Percentiles rank a stretch among this genome's conserved stretches.
phyloP scores from a whole-genome alignment of 37 sponge, comb jelly and placozoan genomes.

The Aphrocallistes beatrix region DNA sequence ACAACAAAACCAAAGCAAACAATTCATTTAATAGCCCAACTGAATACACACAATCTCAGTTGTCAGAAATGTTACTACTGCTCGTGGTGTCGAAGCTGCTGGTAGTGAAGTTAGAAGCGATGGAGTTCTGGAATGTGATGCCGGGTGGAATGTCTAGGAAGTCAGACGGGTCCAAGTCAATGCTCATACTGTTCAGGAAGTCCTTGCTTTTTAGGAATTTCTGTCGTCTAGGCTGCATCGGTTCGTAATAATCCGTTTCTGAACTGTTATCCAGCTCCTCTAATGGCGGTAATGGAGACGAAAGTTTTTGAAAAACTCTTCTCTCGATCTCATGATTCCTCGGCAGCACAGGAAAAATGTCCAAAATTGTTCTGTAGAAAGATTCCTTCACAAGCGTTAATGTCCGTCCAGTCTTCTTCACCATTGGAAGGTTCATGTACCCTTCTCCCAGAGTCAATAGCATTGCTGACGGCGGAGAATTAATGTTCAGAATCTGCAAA shows the following conservation, averaged over 20 bases:
- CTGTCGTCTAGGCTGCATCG: neutral
- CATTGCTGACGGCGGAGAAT: neutral
- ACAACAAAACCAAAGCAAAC: no score
- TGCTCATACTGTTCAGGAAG: neutral
- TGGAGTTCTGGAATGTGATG: neutral
- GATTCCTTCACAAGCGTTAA: neutral
- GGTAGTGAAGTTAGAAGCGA: neutral
- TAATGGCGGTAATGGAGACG: neutral
- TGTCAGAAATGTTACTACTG: neutral
- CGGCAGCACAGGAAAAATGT: slow-evolving; percentile 3
- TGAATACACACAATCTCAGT: no score
- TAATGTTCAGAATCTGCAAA: neutral
- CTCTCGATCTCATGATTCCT: neutral
- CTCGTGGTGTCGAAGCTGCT: neutral
- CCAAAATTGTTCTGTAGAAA: neutral
- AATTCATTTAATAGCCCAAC: no score
- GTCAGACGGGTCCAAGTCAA: slow-evolving; percentile 12
- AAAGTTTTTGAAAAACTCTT: neutral
- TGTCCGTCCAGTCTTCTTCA: neutral
- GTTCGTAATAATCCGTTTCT: neutral
- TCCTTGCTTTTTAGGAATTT: neutral
- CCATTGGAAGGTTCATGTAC: neutral
- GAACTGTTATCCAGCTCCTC: neutral
- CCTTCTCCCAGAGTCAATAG: slow-evolving; percentile 6
- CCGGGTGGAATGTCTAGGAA: neutral